Base-by-base conservation (phyloP, 92 coral and sea anemone genomes). In the Plumapathes pennacea region DNA sequence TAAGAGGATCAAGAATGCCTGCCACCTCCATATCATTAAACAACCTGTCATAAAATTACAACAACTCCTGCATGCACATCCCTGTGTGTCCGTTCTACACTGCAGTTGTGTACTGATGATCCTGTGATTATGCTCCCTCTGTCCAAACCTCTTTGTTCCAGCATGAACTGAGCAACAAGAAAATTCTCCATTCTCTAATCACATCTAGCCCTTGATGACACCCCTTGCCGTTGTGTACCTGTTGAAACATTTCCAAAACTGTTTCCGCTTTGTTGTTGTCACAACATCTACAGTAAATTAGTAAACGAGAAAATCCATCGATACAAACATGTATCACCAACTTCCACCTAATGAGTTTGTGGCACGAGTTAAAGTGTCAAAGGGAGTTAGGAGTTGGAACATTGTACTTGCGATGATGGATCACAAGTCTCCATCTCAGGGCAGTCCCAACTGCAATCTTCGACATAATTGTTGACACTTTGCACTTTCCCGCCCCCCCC, bases 61-160 rank as follows among this genome's bases (percentile, higher is more conserved):
- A 47, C 23, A 74, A 69, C 58, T 14, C 83, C 83, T 21, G 80
- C 50, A 57, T 79, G 73, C 25, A 85, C 65, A 79, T 85, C 86
- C 31, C 79, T 61, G 37, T 63, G 85, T 0, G 67, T 32, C 51
- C 85, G 49, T 34, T 83, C 84, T 10, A 83, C 80, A 38, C 85
- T 50, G 41, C 70, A 76, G 39, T 76, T 76, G 55, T 83, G 89
- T 3, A 83, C 84, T 1, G 84, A 69, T 17, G 76, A 62, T 24
- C 83, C 88, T 12, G 84, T 77, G 41, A 83, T 83, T 18, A 83
- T 76, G 38, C 89, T 83, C 20, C 84, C 84, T 56, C 89, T 62
- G 50, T 64, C 42, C 14, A 17, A 27, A 36, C 84, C 84, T 21
- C 81, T 46, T 26, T 27, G 36, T 58, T 75, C 77, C 38, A 81